Base-by-base conservation (phyloP, 2,888 invertebrate genomes). In the Stenotaenia linearis region DNA sequence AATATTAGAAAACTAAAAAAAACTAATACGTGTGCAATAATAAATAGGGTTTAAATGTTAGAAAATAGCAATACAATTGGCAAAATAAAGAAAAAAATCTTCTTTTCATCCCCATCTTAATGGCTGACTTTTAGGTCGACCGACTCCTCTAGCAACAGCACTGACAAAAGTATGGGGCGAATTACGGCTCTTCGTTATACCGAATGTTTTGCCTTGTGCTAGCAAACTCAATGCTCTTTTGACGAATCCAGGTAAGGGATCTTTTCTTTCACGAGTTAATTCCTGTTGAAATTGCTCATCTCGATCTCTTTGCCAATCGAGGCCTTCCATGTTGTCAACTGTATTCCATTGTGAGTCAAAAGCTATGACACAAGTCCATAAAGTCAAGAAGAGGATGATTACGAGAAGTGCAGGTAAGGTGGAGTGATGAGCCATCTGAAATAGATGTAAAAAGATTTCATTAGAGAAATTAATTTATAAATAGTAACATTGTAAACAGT, bases 61-160 rank as follows among this genome's bases (percentile, higher is more conserved):
- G 15, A 37, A 37, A 37, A 37, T 37, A 37, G 9, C 37, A 37
- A 12, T 37, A 10, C 15, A 12, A 37, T 37, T 37, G 37, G 9
- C 37, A 37, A 12, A 37, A 37, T 37, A 37, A 37, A 37, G 37
- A 37, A 37, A 37, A 37, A 37, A 12, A 2, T 12, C 1, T 18
- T 56, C 2, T 56, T 15, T 56, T 18, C 56, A 80, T 18, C 80
- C 80, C 80, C 80, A 80, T 40, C 80, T 28, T 4, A 80, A 50
- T 61, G 80, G 80, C 61, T 78, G 78, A 35, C 80, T 74, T 56
- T 78, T 69, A 21, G 80, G 80, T 21, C 80, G 56, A 18, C 78
- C 74, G n/a, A 21, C 61, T 37, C 78, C 80, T 35, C 80, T 56
- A 18, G 80, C 45, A n/a, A 80, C 80, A 25, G 78, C 78, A 40